Conservation (phyloP, 2,797 vertebrate genomes). For the Cirrhinus mrigala region DNA sequence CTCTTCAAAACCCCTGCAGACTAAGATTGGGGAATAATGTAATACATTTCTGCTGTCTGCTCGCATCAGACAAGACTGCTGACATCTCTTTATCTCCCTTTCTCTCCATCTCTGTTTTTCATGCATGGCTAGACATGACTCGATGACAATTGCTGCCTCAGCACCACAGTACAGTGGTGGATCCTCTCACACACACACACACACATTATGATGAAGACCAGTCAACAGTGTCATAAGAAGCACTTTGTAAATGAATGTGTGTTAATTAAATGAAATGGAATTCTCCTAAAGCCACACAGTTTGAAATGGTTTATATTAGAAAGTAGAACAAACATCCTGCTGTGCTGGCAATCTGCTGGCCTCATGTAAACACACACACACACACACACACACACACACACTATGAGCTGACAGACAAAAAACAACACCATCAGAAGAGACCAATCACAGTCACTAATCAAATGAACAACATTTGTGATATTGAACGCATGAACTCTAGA, state of each 20-base stretch:
- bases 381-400: background rate
- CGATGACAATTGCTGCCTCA: slow-evolving; percentile 47
- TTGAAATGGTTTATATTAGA: slow-evolving; percentile 39
- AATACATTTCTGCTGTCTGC: slow-evolving; percentile 35
- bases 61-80: slow-evolving; percentile 41
- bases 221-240: background rate
- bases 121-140: slow-evolving; percentile 47
- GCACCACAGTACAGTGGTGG: slow-evolving; percentile 28
- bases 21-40: slow-evolving; percentile 17
- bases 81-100: slow-evolving; percentile 41
- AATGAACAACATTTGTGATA: too few species aligned
- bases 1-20: background rate
- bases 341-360: slow-evolving; percentile 39
- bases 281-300: slow-evolving; percentile 37
- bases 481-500: too few species aligned
- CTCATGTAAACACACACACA: slow-evolving; percentile 12
- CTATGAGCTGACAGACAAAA: background rate
- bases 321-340: slow-evolving; percentile 45
- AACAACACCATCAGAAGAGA: background rate
- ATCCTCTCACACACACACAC: background rate
- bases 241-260: slow-evolving; percentile 25
- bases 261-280: slow-evolving; percentile 30
- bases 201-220: background rate
- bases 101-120: slow-evolving; percentile 38
- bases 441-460: background rate